phyloP scores from a whole-genome alignment of 2,888 invertebrate species.

The Tiliacea aurago region DNA sequence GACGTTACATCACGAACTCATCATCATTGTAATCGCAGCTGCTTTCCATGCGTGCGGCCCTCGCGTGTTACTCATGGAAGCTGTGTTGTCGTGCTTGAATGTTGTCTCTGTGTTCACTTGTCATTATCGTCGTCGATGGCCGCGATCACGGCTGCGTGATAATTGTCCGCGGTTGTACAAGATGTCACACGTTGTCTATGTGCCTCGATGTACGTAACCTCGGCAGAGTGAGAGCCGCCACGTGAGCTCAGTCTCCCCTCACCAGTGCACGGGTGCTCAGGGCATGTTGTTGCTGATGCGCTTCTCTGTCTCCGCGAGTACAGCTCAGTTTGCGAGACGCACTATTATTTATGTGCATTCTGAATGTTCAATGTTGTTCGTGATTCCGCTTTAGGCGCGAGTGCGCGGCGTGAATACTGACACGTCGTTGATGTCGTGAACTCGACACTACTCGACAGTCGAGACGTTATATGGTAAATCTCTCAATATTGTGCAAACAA shows the following conservation, averaged over 20 bases:
- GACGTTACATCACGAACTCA: slow-evolving; percentile 45
- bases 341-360: slow-evolving; percentile 10
- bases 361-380: background rate
- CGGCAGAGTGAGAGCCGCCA: background rate
- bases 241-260: background rate
- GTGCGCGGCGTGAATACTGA: slow-evolving; percentile 3
- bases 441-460: background rate
- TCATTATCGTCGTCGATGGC: background rate
- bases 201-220: background rate
- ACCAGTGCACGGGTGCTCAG: too few relatives aligned
- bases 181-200: background rate
- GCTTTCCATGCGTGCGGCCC: slow-evolving; percentile 6
- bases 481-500: too few relatives aligned
- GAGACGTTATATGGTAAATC: too few relatives aligned
- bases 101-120: slow-evolving; percentile 10
- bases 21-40: slow-evolving; percentile 1
- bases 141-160: slow-evolving; percentile 3
- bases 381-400: slow-evolving; percentile 4
- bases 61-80: background rate
- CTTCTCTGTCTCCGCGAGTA: background rate
- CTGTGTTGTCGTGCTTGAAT: background rate
- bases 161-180: slow-evolving; percentile 4
- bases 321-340: background rate
- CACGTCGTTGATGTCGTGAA: background rate
- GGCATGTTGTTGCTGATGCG: background rate